Evolutionary conservation across 2,888 invertebrate genomes (phyloP).

Genomic region (Dorcus parallelipipedus): DNA sequence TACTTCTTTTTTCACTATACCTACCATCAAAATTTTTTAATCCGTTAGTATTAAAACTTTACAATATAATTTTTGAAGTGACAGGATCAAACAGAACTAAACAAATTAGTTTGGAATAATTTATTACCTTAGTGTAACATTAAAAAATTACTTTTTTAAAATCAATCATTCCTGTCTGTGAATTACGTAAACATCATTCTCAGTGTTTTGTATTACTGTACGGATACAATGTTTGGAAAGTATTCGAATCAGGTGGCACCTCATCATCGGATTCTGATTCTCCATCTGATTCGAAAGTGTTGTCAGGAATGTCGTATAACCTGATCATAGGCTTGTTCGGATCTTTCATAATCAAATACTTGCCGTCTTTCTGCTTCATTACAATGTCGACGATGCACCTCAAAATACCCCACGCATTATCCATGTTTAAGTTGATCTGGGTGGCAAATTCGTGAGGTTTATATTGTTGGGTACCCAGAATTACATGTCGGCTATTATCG

Average conservation of each 20-base stretch:
- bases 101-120: no score
- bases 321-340: slow-evolving; percentile 98
- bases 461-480: slow-evolving; percentile 96
- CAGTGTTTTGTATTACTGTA: slow-evolving; percentile 33
- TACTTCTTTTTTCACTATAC: no score
- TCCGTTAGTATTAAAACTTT: no score
- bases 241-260: slow-evolving; percentile 43
- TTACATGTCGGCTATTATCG: slow-evolving; percentile 94
- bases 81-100: no score
- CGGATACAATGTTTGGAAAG: slow-evolving; percentile 46
- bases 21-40: no score
- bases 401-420: slow-evolving; percentile 98
- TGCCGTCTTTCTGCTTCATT: slow-evolving; percentile 95
- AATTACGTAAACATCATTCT: not conserved
- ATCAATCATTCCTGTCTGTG: no score
- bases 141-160: no score
- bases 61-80: no score
- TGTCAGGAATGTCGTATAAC: slow-evolving; percentile 96
- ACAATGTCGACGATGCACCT: slow-evolving; percentile 96
- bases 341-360: slow-evolving; percentile 97
- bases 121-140: no score
- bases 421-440: slow-evolving; percentile 98
- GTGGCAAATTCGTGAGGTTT: slow-evolving; percentile 98
- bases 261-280: slow-evolving; percentile 83
- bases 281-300: slow-evolving; percentile 97